A percentile compares a stretch with the other conserved stretches of the same genome.
Conservation (phyloP, 2,888 invertebrate genomes). For the Drosophila nr. fundita region DNA sequence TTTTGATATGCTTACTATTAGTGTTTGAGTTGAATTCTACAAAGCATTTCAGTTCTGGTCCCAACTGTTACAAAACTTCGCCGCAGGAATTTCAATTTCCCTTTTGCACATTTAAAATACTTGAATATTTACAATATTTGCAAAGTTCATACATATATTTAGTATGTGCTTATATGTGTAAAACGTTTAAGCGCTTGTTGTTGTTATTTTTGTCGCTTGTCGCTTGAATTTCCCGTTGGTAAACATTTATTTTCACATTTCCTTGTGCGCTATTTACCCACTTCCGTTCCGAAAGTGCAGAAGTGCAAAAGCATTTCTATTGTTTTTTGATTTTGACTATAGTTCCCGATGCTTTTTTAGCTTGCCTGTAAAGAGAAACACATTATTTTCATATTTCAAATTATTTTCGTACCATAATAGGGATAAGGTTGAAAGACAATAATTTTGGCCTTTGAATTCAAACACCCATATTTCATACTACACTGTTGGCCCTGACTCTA, state of each 20-base stretch:
- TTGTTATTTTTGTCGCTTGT: constrained; percentile 51
- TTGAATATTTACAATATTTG: constrained; percentile 15
- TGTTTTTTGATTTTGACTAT: constrained; percentile 58
- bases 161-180: constrained; percentile 33
- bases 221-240: constrained; percentile 71
- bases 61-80: constrained; percentile 34
- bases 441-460: neutral
- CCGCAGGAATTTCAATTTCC: constrained; percentile 51
- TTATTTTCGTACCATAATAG: neutral
- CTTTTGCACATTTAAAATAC: neutral
- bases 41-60: constrained; percentile 20
- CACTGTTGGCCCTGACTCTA: constrained; percentile 64
- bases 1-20: constrained; percentile 65
- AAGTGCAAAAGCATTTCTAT: constrained; percentile 36
- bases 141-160: constrained; percentile 1
- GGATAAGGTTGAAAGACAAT: neutral
- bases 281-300: constrained; percentile 52
- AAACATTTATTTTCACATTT: constrained; percentile 78
- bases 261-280: constrained; percentile 71
- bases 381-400: neutral
- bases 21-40: constrained; percentile 41
- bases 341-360: neutral
- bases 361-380: neutral
- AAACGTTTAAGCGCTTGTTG: constrained; percentile 59
- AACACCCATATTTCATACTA: neutral